Conservation (phyloP, 1,140 invertebrate species). For the Papilio xuthus region DNA sequence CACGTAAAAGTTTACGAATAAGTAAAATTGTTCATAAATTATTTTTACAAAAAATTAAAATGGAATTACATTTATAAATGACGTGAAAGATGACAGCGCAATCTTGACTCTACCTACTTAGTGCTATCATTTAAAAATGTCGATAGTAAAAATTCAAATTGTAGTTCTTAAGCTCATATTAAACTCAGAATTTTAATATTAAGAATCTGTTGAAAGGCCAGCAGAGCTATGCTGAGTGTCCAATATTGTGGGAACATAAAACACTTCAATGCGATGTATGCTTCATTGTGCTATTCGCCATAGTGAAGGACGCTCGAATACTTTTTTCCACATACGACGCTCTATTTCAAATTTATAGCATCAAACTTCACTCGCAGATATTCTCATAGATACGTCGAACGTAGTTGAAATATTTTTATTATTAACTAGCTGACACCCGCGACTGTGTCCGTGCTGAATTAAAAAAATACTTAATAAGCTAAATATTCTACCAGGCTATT, state of each 20-base stretch:
- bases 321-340: constrained; percentile 16
- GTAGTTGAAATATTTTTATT: constrained; percentile 2
- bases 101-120: no score
- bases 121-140: no score
- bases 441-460: no score
- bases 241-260: background rate
- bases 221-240: background rate
- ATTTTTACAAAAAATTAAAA: no score
- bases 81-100: no score
- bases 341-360: constrained; percentile 29
- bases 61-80: no score
- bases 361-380: constrained; percentile 10
- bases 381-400: background rate
- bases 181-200: background rate
- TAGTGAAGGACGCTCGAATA: background rate
- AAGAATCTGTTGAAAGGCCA: background rate
- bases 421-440: no score
- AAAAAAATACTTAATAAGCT: no score
- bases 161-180: background rate
- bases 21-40: no score
- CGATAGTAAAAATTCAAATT: background rate
- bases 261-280: background rate
- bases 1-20: no score
- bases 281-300: background rate
- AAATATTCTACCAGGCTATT: no score